These are phyloP conservation scores for Plecturocebus donacophilus DNA, from an alignment of 2,113 vertebrate genomes.

Conservation along the genomic window DNA sequence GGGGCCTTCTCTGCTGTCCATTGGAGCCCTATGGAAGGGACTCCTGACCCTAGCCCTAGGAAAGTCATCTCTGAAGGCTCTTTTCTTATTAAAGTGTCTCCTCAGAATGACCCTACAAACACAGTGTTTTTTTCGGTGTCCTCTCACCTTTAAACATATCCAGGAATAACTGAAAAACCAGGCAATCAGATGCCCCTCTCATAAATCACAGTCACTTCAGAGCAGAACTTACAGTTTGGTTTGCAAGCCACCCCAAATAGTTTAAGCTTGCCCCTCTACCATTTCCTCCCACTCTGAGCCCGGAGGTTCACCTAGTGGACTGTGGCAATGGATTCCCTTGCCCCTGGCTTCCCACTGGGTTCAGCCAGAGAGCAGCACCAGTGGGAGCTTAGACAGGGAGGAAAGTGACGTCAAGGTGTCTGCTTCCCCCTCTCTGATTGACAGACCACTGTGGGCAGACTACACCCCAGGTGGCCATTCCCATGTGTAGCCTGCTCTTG, in stretches of 20 bases:
- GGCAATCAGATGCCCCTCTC: not conserved
- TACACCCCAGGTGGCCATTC: not conserved
- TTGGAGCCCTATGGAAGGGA: not conserved
- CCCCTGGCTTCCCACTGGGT: not conserved
- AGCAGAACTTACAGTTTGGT: not conserved
- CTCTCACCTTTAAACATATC: not conserved
- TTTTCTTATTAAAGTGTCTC: not conserved
- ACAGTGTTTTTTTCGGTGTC: not conserved
- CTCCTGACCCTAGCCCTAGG: not conserved
- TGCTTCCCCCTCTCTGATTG: not conserved
- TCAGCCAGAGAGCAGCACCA: not conserved
- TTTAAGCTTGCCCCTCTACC: not conserved
- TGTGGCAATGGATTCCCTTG: not conserved
- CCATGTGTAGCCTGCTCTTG: not conserved
- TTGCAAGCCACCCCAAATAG: not conserved
- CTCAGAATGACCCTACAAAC: not conserved
- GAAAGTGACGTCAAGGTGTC: not conserved
- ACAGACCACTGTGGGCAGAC: not conserved
- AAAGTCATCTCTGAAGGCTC: not conserved
- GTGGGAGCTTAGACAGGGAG: not conserved
- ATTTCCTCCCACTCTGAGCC: not conserved
- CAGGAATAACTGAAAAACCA: not conserved
- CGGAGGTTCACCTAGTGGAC: not conserved
- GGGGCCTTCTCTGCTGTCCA: not conserved
- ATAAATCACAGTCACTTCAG: not conserved